These are phyloP conservation scores for Gymnothorax reevesii DNA, from an alignment of 2,797 vertebrate species.

Conservation along the genomic window DNA sequence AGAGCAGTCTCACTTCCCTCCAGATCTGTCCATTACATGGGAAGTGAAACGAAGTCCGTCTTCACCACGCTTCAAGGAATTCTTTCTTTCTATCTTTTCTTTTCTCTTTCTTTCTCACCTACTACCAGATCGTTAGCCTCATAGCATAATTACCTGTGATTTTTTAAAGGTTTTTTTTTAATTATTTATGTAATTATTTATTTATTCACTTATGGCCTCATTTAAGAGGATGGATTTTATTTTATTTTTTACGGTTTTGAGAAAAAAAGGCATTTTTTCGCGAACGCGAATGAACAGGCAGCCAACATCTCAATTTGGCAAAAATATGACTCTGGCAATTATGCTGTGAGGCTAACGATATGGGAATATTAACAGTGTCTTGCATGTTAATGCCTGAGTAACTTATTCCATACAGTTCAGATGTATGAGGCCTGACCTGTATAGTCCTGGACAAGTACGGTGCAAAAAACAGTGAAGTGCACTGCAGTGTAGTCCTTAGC, in stretches of 20 bases:
- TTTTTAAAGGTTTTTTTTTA: too few species aligned
- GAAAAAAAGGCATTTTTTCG: too few species aligned
- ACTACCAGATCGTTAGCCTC: not conserved
- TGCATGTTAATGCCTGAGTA: not conserved
- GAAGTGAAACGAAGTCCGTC: slow-evolving; percentile 15
- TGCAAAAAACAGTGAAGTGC: not conserved
- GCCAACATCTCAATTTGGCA: too few species aligned
- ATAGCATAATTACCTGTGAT: too few species aligned
- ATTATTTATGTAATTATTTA: too few species aligned
- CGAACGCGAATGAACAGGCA: too few species aligned
- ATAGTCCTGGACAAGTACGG: not conserved
- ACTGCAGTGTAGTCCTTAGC: not conserved
- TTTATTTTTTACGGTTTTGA: too few species aligned
- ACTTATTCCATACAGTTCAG: not conserved
- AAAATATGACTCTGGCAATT: too few species aligned
- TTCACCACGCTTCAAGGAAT: not conserved
- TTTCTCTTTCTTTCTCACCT: not conserved
- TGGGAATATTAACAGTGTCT: not conserved
- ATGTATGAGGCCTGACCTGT: not conserved
- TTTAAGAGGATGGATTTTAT: too few species aligned
- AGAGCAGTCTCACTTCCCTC: slow-evolving; percentile 16
- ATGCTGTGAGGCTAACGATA: not conserved
- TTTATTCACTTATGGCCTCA: too few species aligned
- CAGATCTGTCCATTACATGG: not conserved
- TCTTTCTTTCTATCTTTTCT: not conserved